These are phyloP conservation scores for Drosophila robusta DNA, from an alignment of 2,888 invertebrate species.

Conservation along the genomic window DNA sequence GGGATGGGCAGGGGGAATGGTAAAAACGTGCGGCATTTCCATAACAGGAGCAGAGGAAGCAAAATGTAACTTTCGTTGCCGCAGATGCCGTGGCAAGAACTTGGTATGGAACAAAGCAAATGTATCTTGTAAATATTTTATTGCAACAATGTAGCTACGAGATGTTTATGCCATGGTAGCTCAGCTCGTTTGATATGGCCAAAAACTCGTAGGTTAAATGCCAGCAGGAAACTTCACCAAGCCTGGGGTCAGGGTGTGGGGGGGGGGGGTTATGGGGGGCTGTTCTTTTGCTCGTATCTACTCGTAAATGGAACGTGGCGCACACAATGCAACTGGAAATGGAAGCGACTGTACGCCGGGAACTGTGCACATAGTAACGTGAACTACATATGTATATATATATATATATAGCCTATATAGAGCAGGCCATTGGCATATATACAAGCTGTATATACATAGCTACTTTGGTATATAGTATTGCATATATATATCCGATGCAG, in stretches of 20 bases:
- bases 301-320: slow-evolving; percentile 47
- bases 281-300: slow-evolving; percentile 27
- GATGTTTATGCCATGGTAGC: slow-evolving; percentile 59
- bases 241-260: background rate
- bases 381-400: background rate
- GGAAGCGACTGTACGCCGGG: slow-evolving; percentile 65
- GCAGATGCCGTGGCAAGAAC: slow-evolving; percentile 30
- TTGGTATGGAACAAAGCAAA: slow-evolving; percentile 62
- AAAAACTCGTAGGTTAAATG: slow-evolving; percentile 43
- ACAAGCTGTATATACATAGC: slow-evolving; percentile 23
- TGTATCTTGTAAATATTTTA: slow-evolving; percentile 76
- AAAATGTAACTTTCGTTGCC: slow-evolving; percentile 28
- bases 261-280: background rate
- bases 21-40: slow-evolving; percentile 56
- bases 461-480: slow-evolving; percentile 2
- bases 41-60: slow-evolving; percentile 34
- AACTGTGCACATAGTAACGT: slow-evolving; percentile 1
- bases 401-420: slow-evolving; percentile 46
- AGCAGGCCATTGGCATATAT: slow-evolving; percentile 70
- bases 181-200: slow-evolving; percentile 38
- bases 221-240: background rate
- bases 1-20: slow-evolving; percentile 2
- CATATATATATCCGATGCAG: slow-evolving; percentile 13
- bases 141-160: slow-evolving; percentile 74
- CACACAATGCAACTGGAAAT: slow-evolving; percentile 64